Base-by-base conservation (phyloP, 64 coral and sea anemone genomes). In the Stylophora pistillata region DNA sequence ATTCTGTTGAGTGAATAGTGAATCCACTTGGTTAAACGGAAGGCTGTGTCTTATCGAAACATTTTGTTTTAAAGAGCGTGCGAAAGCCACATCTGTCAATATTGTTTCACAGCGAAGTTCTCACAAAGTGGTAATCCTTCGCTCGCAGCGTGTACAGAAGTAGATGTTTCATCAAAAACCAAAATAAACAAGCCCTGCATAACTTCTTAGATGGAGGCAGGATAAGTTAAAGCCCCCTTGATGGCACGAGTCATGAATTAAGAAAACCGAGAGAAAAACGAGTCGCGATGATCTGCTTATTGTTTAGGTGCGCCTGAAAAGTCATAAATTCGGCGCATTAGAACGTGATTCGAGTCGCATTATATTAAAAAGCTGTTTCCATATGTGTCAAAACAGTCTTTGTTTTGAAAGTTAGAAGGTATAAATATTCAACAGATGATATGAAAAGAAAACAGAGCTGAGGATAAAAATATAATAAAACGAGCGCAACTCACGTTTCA, bases 401-500 rank as follows among this genome's bases (percentile, higher is more conserved):
- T 84, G 80, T 84, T 84, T 84, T 26, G 16, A 21, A 69, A 12
- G 37, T 25, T 17, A 23, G 32, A 69, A 21, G 62, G 34, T 25
- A 84, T 84, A 84, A 84, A 84, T 84, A 84, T 84, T 84, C 80
- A 84, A 84, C 80, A 63, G 65, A 70, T 84, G 30, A 60, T 30
- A 21, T 32, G 60, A 41, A 84, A 84, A 84, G 80, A 84, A 84
- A 84, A 70, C 80, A 84, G 33, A 13, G 21, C 12, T 69, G 32
- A 12, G 58, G 65, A 70, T 69, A 70, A 21, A 84, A 84, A 69
- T 69, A 69, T 84, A 84, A 84, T 62, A 84, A 68, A 68, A 28
- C 20, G 4, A 9, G 63, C 17, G 9, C 31, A 83, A 25, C 32
- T 29, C 80, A 62, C 34, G 80, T 69, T 70, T 65, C 80, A 84